Evolutionary conservation across 2,113 vertebrate species (phyloP).

Genomic region (Sigmodon hispidus): DNA sequence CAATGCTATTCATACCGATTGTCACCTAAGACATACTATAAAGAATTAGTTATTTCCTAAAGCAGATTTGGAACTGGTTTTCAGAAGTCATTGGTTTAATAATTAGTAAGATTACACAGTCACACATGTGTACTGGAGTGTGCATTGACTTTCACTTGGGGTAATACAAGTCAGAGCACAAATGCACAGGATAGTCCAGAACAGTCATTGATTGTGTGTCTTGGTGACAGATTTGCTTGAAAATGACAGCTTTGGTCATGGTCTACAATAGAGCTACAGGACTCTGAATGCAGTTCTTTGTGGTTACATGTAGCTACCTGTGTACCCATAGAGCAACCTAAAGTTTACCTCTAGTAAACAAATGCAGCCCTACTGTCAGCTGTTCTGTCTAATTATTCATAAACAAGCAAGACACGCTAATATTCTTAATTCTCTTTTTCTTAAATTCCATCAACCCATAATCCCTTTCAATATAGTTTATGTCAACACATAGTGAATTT

Average conservation of each 20-base stretch:
- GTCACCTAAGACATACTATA: conserved; percentile 69
- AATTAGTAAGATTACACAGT: conserved; percentile 63
- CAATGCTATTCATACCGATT: conserved; percentile 63
- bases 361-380: conserved; percentile 44
- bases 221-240: conserved; percentile 41
- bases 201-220: conserved; percentile 57
- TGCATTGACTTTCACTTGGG: conserved; percentile 63
- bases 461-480: conserved; percentile 72
- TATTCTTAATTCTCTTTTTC: conserved; percentile 49
- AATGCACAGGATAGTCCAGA: conserved; percentile 61
- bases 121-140: conserved; percentile 70
- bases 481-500: conserved; percentile 66
- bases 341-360: conserved; percentile 59
- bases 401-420: conserved; percentile 77
- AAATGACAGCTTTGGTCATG: background rate
- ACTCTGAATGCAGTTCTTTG: conserved; percentile 19
- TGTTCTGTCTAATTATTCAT: conserved; percentile 72
- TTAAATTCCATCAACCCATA: conserved; percentile 50
- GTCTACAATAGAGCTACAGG: background rate
- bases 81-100: conserved; percentile 64
- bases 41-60: conserved; percentile 62
- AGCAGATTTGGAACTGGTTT: conserved; percentile 64
- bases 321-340: conserved; percentile 37
- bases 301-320: background rate
- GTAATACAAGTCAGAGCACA: conserved; percentile 61